These are phyloP conservation scores for Agelastica alni DNA, from an alignment of 2,888 invertebrate genomes.

Conservation along the genomic window DNA sequence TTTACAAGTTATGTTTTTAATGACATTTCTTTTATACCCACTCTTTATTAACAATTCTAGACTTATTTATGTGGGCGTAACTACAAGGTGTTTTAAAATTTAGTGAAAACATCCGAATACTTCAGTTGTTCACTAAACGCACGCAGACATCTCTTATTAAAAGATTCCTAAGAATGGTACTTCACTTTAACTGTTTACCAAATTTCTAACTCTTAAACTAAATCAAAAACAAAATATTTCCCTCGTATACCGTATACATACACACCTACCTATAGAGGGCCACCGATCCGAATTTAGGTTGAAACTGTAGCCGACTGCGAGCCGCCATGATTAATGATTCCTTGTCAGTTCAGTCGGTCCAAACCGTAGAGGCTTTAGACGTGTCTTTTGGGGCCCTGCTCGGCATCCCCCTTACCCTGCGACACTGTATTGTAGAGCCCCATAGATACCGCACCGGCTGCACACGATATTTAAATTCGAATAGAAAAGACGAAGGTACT, in stretches of 20 bases:
- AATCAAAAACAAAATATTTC: not conserved
- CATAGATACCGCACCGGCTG: conserved; percentile 46
- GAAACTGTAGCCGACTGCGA: conserved; percentile 56
- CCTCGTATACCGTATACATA: conserved; percentile 4
- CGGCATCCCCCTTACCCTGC: conserved; percentile 47
- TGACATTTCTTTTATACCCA: too few species aligned
- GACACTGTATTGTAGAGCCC: conserved; percentile 47
- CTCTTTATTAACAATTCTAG: too few species aligned
- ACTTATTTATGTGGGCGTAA: too few species aligned
- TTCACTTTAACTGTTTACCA: too few species aligned
- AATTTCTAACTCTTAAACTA: too few species aligned
- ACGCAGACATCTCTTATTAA: too few species aligned
- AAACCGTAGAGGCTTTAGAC: conserved; percentile 57
- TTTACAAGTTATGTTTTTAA: too few species aligned
- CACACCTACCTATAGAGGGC: conserved; percentile 41
- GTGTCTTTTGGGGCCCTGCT: conserved; percentile 55
- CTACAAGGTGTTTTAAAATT: too few species aligned
- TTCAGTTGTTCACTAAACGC: too few species aligned
- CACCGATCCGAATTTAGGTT: conserved; percentile 55
- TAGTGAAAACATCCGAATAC: too few species aligned
- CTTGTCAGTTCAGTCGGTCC: conserved; percentile 56
- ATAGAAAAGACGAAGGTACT: conserved; percentile 49
- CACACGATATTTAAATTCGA: conserved; percentile 56
- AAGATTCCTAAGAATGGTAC: too few species aligned
- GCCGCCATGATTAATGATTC: conserved; percentile 57